Evolutionary conservation across 1,140 invertebrate genomes (phyloP).

Genomic region (Cheumatopsyche charites): DNA sequence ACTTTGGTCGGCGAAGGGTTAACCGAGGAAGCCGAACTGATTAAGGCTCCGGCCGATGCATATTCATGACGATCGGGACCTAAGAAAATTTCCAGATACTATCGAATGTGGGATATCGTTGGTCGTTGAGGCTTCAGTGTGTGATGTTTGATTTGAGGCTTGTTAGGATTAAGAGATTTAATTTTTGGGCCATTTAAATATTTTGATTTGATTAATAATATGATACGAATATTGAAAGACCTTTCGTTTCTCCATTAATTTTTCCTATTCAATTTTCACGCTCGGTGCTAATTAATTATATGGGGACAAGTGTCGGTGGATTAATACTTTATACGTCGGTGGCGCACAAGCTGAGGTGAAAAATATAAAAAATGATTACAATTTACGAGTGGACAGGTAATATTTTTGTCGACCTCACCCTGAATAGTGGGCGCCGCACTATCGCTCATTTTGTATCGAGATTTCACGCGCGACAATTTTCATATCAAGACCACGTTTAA

Average conservation of each 20-base stretch:
- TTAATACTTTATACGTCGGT: constrained; percentile 27
- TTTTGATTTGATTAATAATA: too few relatives aligned
- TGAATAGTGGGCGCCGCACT: constrained; percentile 28
- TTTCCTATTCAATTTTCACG: constrained; percentile 32
- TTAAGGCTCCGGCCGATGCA: constrained; percentile 28
- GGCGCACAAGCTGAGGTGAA: constrained; percentile 18
- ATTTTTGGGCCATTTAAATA: too few relatives aligned
- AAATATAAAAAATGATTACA: constrained; percentile 41
- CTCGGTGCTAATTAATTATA: constrained; percentile 34
- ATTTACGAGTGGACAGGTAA: constrained; percentile 35
- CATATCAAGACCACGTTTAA: background rate
- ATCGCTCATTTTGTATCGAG: constrained; percentile 37
- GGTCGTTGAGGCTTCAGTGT: too few relatives aligned
- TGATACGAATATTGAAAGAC: too few relatives aligned
- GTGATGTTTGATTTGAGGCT: too few relatives aligned
- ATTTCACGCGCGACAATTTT: constrained; percentile 28
- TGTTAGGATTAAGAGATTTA: too few relatives aligned
- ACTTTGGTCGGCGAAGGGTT: constrained; percentile 40
- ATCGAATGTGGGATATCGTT: too few relatives aligned
- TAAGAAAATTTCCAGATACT: too few relatives aligned
- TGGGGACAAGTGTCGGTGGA: constrained; percentile 34
- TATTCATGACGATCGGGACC: constrained; percentile 36
- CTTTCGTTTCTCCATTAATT: too few relatives aligned
- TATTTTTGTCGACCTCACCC: constrained; percentile 38
- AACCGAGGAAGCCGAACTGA: constrained; percentile 32